A percentile compares a stretch with the other conserved stretches of the same genome.
Evolutionary conservation across 2,113 vertebrate genomes (phyloP).

Genomic region (Hypanus sabinus): DNA sequence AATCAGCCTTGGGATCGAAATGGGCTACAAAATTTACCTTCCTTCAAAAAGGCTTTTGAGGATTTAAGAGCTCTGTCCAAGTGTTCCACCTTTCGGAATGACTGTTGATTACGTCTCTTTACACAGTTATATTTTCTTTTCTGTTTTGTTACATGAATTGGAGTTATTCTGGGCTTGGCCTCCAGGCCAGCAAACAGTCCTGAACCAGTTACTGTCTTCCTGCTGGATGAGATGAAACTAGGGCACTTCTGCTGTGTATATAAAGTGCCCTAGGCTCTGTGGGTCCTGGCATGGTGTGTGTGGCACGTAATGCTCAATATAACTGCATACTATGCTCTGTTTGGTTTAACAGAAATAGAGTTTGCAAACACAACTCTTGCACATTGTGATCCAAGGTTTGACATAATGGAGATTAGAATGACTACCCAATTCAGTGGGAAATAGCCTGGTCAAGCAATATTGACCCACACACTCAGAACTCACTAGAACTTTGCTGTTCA

Average conservation of each 20-base stretch:
- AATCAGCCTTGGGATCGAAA: neutral
- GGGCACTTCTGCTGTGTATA: neutral
- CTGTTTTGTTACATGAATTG: neutral
- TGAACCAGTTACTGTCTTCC: neutral
- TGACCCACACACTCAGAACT: neutral
- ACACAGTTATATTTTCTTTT: neutral
- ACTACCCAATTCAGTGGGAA: neutral
- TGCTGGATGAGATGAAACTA: neutral
- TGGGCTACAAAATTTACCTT: neutral
- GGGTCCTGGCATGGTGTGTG: too few species aligned
- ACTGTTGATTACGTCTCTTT: neutral
- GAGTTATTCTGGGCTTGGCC: neutral
- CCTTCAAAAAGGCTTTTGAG: neutral
- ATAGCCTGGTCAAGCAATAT: neutral
- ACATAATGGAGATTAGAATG: neutral
- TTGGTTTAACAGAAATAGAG: neutral
- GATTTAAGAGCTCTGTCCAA: neutral
- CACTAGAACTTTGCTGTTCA: neutral
- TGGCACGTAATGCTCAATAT: neutral
- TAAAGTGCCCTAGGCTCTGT: neutral
- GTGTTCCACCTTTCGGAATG: too few species aligned
- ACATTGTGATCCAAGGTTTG: neutral
- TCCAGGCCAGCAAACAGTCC: neutral
- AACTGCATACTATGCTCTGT: neutral
- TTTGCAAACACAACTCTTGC: conserved; percentile 12